phyloP scores from a whole-genome alignment of 1,140 invertebrate species.

The Pollicipes pollicipes region DNA sequence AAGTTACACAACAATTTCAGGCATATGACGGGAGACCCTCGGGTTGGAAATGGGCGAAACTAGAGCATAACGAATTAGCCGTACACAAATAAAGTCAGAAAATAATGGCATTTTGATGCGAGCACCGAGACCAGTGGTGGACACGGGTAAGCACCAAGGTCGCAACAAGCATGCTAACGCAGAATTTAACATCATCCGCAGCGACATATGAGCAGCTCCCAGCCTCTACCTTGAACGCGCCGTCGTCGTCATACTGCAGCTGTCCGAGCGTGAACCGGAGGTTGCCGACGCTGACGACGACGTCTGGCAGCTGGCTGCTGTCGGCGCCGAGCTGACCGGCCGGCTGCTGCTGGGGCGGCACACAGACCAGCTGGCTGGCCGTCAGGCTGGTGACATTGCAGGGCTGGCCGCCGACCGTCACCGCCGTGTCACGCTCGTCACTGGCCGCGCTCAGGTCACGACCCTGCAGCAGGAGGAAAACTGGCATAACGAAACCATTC shows the following conservation, averaged over 20 bases:
- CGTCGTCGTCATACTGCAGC: slow-evolving; percentile 13
- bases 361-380: slow-evolving; percentile 69
- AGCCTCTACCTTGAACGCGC: background rate
- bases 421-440: slow-evolving; percentile 79
- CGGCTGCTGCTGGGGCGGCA: slow-evolving; percentile 70
- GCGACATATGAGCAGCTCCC: too few species aligned
- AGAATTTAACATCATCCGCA: too few species aligned
- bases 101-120: too few species aligned
- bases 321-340: slow-evolving; percentile 60
- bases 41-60: too few species aligned
- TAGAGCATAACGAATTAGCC: too few species aligned
- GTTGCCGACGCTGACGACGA: slow-evolving; percentile 24
- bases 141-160: too few species aligned
- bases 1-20: too few species aligned
- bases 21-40: too few species aligned
- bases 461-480: slow-evolving; percentile 36
- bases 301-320: slow-evolving; percentile 30
- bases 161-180: too few species aligned
- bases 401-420: slow-evolving; percentile 67
- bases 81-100: too few species aligned
- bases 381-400: slow-evolving; percentile 89
- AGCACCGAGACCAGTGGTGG: too few species aligned
- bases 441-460: slow-evolving; percentile 77
- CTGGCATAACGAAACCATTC: too few species aligned
- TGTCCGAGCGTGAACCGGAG: background rate